Base-by-base conservation (phyloP, 2,888 invertebrate genomes). In the Spodoptera exigua region DNA sequence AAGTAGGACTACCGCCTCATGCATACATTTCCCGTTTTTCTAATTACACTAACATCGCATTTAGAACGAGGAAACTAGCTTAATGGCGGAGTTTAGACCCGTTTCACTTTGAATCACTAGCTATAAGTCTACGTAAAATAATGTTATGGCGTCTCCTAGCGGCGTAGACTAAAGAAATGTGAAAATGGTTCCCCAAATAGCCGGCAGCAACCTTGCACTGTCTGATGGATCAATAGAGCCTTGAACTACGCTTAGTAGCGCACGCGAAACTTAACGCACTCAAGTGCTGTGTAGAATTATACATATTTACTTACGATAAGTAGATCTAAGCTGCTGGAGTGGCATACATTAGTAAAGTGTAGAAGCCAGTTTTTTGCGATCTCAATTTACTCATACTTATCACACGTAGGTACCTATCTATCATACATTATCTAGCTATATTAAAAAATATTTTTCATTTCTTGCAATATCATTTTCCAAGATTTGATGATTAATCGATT, bases 141-240 rank as follows among this genome's bases (percentile, higher is more conserved):
- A 21, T 27, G 37, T 43, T 51, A 58, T 16, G 35, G 53, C 55
- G 12, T 36, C 37, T 27, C 44, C 13, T 12, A 36, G 21, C 32
- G 43, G 3, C 41, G 40, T 37, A 13, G 41, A 56, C 44, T 49
- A 53, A 65, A 74, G 66, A 76, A 81, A 81, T 78, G 79, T 83
- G 74, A 79, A 85, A 85, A 84, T 75, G 70, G 70, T 71, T 57
- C 72, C 74, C 69, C 57, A 74, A 85, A 84, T 76, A 84, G 69
- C 74, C 75, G 60, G 54, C 60, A 62, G 65, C 84, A 88, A 89
- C 88, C 89, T 90, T 89, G 88, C 87, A 85, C 82, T 76, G 70
- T 62, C 62, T 59, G 57, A 55, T 77, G 82, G 90, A 92, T 93
- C 92, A 85, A 92, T 93, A 92, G 86, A 91, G 88, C 93, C 93